phyloP scores from a whole-genome alignment of 2,113 vertebrate species.

The Haemorhous mexicanus region DNA sequence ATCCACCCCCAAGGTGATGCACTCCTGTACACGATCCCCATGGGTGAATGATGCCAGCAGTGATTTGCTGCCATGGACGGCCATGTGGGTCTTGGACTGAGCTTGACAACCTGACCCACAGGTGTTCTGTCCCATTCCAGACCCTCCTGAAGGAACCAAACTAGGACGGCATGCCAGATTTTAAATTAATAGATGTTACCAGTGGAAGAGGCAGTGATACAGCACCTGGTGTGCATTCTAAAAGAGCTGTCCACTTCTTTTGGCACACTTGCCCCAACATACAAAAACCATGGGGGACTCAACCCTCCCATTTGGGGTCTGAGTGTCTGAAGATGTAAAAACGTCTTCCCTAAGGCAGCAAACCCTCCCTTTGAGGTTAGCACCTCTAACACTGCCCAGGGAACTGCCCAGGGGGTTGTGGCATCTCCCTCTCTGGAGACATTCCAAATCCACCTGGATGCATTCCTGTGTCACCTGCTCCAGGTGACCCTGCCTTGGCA shows the following conservation, averaged over 20 bases:
- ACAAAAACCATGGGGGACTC: fast-evolving
- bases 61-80: neutral
- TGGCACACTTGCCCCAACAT: fast-evolving
- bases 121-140: neutral
- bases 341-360: neutral
- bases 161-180: neutral
- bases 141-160: neutral
- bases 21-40: fast-evolving
- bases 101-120: fast-evolving
- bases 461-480: neutral
- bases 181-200: neutral
- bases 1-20: neutral
- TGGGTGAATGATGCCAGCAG: neutral
- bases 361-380: neutral
- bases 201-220: neutral
- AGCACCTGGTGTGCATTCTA: neutral
- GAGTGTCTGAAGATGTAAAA: neutral
- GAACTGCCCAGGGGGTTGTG: neutral
- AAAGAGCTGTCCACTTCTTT: neutral
- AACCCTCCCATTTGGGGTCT: neutral
- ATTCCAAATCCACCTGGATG: neutral
- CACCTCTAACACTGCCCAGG: neutral
- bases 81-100: neutral
- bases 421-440: no score
- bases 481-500: neutral